Conservation (phyloP, 2,113 vertebrate species). For the Pao palembangensis region DNA sequence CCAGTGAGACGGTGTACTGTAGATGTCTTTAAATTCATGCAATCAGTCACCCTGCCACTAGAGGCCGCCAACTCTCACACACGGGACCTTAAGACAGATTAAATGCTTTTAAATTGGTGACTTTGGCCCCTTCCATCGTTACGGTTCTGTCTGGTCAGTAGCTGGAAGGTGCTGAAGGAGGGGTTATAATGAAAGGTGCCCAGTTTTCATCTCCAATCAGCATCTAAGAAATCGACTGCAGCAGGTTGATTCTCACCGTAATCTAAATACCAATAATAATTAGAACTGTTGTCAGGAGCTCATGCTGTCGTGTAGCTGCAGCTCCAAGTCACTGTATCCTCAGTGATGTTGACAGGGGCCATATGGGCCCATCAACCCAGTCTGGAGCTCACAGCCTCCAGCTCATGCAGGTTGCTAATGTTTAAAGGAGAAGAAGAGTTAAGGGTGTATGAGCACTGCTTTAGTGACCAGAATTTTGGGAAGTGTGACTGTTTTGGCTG, state of each 20-base stretch:
- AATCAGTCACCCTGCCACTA: too few relatives aligned
- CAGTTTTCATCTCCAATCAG: neutral
- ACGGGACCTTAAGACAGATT: too few relatives aligned
- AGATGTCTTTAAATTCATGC: too few relatives aligned
- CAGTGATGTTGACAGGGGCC: constrained; percentile 42
- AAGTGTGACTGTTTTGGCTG: neutral
- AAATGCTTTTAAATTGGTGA: too few relatives aligned
- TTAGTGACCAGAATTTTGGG: too few relatives aligned
- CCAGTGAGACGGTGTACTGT: too few relatives aligned
- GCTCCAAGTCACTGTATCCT: constrained; percentile 13
- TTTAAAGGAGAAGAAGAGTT: too few relatives aligned
- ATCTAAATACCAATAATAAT: constrained; percentile 3
- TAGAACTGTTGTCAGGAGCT: constrained; percentile 9
- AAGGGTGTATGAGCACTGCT: too few relatives aligned
- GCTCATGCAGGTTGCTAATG: neutral
- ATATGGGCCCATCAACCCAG: constrained; percentile 54
- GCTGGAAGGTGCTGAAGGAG: neutral
- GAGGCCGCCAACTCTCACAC: too few relatives aligned
- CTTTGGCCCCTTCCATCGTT: neutral
- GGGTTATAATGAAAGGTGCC: neutral
- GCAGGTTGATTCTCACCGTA: neutral
- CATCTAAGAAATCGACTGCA: constrained; percentile 29
- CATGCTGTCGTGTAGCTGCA: constrained; percentile 8
- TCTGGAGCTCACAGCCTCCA: constrained; percentile 1
- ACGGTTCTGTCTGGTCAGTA: neutral